phyloP scores from a whole-genome alignment of 2,797 vertebrate genomes.

The Eleutherodactylus coqui region DNA sequence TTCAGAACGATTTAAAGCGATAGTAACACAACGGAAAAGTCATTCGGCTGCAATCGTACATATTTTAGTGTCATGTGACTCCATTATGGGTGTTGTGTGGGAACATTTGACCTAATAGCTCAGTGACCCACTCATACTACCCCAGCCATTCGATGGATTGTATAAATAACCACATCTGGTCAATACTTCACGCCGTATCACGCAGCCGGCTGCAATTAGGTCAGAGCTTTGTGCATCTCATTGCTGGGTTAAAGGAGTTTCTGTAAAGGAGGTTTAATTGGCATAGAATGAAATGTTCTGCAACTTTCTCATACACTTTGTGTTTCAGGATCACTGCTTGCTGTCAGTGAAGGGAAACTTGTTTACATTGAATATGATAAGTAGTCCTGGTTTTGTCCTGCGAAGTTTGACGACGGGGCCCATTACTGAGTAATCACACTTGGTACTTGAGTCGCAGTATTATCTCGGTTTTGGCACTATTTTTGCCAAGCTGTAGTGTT shows the following conservation, averaged over 20 bases:
- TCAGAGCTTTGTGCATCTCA: background rate
- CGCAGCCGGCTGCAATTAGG: background rate
- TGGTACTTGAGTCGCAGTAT: background rate
- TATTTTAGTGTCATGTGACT: too few relatives aligned
- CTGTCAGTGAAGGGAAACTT: background rate
- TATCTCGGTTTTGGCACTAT: background rate
- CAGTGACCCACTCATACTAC: background rate
- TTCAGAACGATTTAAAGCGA: background rate
- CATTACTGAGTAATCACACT: too few relatives aligned
- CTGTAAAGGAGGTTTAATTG: background rate
- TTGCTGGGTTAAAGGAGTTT: background rate
- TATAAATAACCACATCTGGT: background rate
- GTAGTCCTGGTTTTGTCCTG: background rate
- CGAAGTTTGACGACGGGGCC: too few relatives aligned
- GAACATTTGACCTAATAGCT: background rate
- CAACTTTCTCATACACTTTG: background rate
- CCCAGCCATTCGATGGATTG: background rate
- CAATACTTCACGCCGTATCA: background rate
- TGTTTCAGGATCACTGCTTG: background rate
- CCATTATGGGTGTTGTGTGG: background rate
- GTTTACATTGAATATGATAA: background rate
- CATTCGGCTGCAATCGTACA: too few relatives aligned
- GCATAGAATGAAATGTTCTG: background rate
- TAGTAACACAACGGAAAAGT: background rate
- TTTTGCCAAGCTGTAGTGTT: background rate